These are phyloP conservation scores for Herpailurus yagouaroundi DNA, from an alignment of 2,113 vertebrate species.

Conservation along the genomic window DNA sequence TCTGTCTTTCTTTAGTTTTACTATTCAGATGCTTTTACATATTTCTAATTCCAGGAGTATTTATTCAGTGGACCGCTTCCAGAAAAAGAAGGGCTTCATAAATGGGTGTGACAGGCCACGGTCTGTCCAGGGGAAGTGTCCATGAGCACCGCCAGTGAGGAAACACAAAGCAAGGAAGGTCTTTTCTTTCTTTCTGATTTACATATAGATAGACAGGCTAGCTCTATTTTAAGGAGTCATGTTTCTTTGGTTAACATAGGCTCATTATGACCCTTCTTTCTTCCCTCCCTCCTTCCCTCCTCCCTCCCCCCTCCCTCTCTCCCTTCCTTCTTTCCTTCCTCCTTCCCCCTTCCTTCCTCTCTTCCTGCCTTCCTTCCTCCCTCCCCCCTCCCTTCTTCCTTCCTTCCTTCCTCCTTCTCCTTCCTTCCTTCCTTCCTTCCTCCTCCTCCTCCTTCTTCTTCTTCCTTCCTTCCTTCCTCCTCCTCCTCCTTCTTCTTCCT, in stretches of 20 bases:
- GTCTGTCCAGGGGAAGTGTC: neutral
- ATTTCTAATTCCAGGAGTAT: neutral
- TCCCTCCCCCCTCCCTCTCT: neutral
- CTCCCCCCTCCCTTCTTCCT: too few species aligned
- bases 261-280: neutral
- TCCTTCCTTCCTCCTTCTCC: too few species aligned
- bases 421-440: too few species aligned
- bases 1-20: neutral
- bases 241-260: neutral
- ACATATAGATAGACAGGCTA: neutral
- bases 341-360: neutral
- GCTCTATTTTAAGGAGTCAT: neutral
- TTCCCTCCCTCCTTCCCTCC: neutral
- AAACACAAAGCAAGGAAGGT: neutral
- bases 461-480: neutral
- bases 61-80: neutral
- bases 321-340: too few species aligned
- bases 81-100: neutral
- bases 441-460: too few species aligned
- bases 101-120: neutral
- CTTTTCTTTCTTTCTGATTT: neutral
- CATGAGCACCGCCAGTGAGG: fast-evolving
- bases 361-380: too few species aligned
- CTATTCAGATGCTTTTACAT: neutral
- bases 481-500: fast-evolving